A percentile compares a stretch with the other conserved stretches of the same genome.
These are phyloP conservation scores for Danio rerio DNA, from an alignment of 2,113 vertebrate species.

Conservation along the genomic window GRCz12tu NC_133189.1:37168001-37168500, in stretches of 20 bases:
- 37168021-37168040: conserved; percentile 50
- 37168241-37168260: background rate
- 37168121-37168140: background rate
- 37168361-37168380: too few species aligned
- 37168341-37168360: too few species aligned
- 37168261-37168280: background rate
- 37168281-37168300: too few species aligned
- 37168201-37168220: conserved; percentile 1
- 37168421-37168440: too few species aligned
- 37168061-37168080: conserved; percentile 5
- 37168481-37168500: too few species aligned
- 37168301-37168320: too few species aligned
- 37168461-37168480: too few species aligned
- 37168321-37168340: too few species aligned
- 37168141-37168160: background rate
- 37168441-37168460: too few species aligned
- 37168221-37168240: background rate
- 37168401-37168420: too few species aligned
- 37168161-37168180: background rate
- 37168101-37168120: conserved; percentile 3
- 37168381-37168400: too few species aligned
- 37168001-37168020: conserved; percentile 54
- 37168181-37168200: background rate
- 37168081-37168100: conserved; percentile 19
- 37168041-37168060: background rate